A percentile compares a stretch with the other conserved stretches of the same genome.
Evolutionary conservation across 1,140 invertebrate species (phyloP).

Genomic region (Drosophila carrolli): DNA sequence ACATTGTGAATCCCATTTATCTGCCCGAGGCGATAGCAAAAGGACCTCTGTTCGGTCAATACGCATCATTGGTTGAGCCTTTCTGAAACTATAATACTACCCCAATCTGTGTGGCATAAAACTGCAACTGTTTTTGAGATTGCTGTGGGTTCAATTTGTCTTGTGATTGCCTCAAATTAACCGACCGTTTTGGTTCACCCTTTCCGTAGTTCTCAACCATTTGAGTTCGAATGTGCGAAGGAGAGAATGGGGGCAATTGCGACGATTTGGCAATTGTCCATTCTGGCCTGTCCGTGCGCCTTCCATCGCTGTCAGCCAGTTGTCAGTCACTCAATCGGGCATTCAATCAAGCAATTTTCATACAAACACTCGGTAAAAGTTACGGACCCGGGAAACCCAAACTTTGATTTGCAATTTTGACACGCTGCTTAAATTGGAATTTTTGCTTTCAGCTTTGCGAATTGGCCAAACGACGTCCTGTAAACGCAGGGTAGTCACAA

Average conservation of each 20-base stretch:
- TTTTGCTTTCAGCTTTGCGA: slow-evolving; percentile 50
- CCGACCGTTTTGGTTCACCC: slow-evolving; percentile 61
- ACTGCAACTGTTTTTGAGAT: slow-evolving; percentile 40
- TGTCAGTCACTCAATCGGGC: slow-evolving; percentile 70
- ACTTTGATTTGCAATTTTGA: slow-evolving; percentile 76
- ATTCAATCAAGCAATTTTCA: slow-evolving; percentile 74
- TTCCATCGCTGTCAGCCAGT: slow-evolving; percentile 21
- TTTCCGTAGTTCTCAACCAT: slow-evolving; percentile 7
- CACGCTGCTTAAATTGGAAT: slow-evolving; percentile 75
- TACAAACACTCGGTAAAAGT: slow-evolving; percentile 49
- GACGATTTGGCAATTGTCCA: slow-evolving; percentile 73
- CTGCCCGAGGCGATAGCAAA: slow-evolving; percentile 12
- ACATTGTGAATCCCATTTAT: slow-evolving; percentile 31
- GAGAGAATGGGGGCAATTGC: slow-evolving; percentile 17
- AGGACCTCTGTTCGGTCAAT: slow-evolving; percentile 17
- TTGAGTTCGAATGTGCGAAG: slow-evolving; percentile 5
- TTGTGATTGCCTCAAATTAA: slow-evolving; percentile 78
- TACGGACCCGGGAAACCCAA: slow-evolving; percentile 52
- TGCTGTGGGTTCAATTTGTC: slow-evolving; percentile 60
- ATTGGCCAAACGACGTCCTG: slow-evolving; percentile 24
- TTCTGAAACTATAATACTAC: slow-evolving; percentile 46
- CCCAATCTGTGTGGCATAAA: slow-evolving; percentile 1
- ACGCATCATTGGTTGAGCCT: slow-evolving; percentile 61
- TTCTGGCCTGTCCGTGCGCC: slow-evolving; percentile 13
- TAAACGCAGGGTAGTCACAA: slow-evolving; percentile 7